These are phyloP conservation scores for Ceuthmochares aereus DNA, from an alignment of 2,113 vertebrate species.

Conservation along the genomic window DNA sequence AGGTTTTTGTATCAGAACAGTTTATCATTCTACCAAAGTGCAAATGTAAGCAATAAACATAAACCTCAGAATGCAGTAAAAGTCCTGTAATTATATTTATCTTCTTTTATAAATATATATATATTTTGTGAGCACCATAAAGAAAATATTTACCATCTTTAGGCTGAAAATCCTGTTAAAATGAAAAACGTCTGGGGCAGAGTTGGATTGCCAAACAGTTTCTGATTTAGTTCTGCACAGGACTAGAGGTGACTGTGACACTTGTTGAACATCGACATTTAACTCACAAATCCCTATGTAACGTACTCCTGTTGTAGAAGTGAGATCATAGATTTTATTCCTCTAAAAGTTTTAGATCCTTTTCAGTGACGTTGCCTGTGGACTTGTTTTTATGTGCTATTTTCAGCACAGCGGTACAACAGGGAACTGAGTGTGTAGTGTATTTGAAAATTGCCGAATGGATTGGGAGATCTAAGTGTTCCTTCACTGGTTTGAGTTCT, in stretches of 20 bases:
- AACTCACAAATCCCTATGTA: not conserved
- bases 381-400: not conserved
- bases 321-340: not conserved
- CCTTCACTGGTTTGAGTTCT: not conserved
- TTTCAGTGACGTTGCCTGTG: not conserved
- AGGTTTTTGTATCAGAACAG: not conserved
- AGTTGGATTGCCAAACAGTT: not conserved
- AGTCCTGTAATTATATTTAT: not conserved
- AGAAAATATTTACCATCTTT: not conserved
- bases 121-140: not conserved
- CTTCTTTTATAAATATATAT: not conserved
- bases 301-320: not conserved
- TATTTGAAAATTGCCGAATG: not conserved
- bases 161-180: not conserved
- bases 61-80: not conserved
- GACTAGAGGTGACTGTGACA: not conserved
- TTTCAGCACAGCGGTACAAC: not conserved
- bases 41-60: not conserved
- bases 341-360: not conserved
- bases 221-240: not conserved
- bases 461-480: not conserved
- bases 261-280: not conserved
- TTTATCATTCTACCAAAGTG: not conserved
- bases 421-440: not conserved
- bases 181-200: not conserved